Base-by-base conservation (phyloP, 2,888 invertebrate genomes). In the Punctoribates punctum region DNA sequence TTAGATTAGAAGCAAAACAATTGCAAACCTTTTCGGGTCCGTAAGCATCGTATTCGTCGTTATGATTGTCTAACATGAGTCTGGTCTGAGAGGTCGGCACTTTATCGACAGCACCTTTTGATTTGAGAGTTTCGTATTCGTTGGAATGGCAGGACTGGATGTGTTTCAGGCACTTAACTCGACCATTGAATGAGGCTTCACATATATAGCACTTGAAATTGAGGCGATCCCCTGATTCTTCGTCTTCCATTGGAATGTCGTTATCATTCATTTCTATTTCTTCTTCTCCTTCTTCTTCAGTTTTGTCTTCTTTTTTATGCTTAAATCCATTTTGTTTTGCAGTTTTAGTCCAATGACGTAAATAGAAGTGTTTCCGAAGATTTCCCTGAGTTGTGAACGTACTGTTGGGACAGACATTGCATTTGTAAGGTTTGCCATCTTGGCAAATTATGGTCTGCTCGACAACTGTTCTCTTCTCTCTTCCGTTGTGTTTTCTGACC, bases 151-250 rank as follows among this genome's bases (percentile, higher is more conserved):
- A 86, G 27, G 88, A 86, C 79, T 90, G 90, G 80, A 94, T 90
- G 82, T 96, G 96, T 42, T 90, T 90, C 78, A 95, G 85, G 27
- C 93, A 92, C 23, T 90, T 91, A 77, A 89, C 88, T 2, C 95
- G 87, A 62, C 91, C 91, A 0, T 88, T 87, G 82, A 91, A 96
- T 0, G 93, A 92, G 11, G 89, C 90, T 81, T 95, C 95, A 83
- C 96, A 96, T 0, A 96, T 86, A 84, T 96, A 94, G 82, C 96
- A 96, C 84, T 94, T 94, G 85, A 91, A 95, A 1, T 84, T 83
- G n/a, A 8, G 92, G 77, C 83, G 83, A 73, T 82, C 82, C 77
- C 75, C 77, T 3, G 77, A 77, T 13, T 17, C 23, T 17, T 75
- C 75, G 13, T 75, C 73, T 25, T 73, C 57, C n/a, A 20, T 25